A percentile compares a stretch with the other conserved stretches of the same genome.
Conservation (phyloP, 2,113 vertebrate species). For the Delphinus delphis region DNA sequence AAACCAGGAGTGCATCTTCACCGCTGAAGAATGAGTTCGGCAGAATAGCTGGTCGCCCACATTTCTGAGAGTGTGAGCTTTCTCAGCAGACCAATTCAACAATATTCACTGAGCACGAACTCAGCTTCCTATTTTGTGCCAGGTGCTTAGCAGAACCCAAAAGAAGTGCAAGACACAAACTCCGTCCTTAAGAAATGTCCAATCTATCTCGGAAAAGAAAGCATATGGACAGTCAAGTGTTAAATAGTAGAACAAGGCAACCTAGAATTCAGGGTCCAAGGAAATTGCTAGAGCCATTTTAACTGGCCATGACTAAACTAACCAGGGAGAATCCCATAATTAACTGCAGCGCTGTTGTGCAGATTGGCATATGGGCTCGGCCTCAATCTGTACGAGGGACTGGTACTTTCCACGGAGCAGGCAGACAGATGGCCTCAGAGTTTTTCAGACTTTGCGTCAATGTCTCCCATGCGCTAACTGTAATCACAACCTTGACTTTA, state of each 20-base stretch:
- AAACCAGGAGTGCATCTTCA: background rate
- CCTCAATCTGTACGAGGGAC: constrained; percentile 14
- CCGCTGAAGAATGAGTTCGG: background rate
- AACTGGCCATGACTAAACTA: constrained; percentile 48
- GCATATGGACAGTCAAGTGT: background rate
- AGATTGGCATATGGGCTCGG: constrained; percentile 11
- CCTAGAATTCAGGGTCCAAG: constrained; percentile 20
- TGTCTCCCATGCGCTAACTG: constrained; percentile 52
- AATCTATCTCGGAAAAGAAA: constrained; percentile 22
- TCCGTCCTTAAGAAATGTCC: background rate
- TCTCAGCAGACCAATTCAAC: background rate
- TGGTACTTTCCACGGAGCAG: constrained; percentile 41
- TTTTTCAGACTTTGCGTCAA: constrained; percentile 39
- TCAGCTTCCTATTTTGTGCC: background rate
- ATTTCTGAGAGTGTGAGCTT: background rate
- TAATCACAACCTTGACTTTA: constrained; percentile 53
- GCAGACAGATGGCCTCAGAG: constrained; percentile 56
- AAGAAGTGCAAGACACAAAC: background rate
- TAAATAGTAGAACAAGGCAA: background rate
- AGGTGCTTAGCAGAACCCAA: background rate
- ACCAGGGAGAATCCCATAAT: constrained; percentile 19
- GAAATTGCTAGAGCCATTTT: constrained; percentile 19
- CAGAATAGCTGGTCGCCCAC: background rate
- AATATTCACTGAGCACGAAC: background rate
- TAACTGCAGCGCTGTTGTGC: background rate